Conservation (phyloP, 1,140 invertebrate genomes). For the Hyles euphorbiae region DNA sequence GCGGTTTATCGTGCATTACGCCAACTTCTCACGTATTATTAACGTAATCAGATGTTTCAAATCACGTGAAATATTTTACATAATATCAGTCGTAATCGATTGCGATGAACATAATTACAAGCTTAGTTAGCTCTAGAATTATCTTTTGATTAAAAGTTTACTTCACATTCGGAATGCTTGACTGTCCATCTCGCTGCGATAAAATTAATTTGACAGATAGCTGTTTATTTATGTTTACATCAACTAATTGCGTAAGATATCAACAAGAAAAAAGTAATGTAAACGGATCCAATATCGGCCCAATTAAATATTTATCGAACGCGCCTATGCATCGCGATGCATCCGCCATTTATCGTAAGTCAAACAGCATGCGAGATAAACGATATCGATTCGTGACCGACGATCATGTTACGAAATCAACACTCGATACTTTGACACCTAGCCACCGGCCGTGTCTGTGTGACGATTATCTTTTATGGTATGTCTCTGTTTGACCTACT, state of each 20-base stretch:
- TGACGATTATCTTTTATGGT: slow-evolving; percentile 32
- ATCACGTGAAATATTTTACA: too few species aligned
- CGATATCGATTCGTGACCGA: slow-evolving; percentile 51
- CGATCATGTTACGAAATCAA: slow-evolving; percentile 53
- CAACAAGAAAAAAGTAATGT: too few species aligned
- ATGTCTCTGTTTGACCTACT: slow-evolving; percentile 32
- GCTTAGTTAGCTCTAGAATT: slow-evolving; percentile 10
- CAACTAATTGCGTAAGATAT: too few species aligned
- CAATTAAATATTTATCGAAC: slow-evolving; percentile 50
- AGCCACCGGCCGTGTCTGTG: slow-evolving; percentile 34
- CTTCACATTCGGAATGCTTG: too few species aligned
- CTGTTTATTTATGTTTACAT: too few species aligned
- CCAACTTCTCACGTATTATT: too few species aligned
- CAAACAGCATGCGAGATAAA: slow-evolving; percentile 48
- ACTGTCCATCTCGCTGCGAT: too few species aligned
- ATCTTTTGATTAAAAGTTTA: slow-evolving; percentile 13
- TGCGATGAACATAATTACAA: background rate
- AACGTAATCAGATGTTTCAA: too few species aligned
- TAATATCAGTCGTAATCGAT: background rate
- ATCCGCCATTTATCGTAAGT: slow-evolving; percentile 57
- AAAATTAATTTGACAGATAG: too few species aligned
- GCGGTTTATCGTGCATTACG: too few species aligned
- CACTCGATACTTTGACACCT: slow-evolving; percentile 42
- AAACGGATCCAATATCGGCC: too few species aligned
- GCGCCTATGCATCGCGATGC: slow-evolving; percentile 47